These are phyloP conservation scores for Belgica antarctica DNA, from an alignment of 2,888 invertebrate genomes.

Conservation along the genomic window DNA sequence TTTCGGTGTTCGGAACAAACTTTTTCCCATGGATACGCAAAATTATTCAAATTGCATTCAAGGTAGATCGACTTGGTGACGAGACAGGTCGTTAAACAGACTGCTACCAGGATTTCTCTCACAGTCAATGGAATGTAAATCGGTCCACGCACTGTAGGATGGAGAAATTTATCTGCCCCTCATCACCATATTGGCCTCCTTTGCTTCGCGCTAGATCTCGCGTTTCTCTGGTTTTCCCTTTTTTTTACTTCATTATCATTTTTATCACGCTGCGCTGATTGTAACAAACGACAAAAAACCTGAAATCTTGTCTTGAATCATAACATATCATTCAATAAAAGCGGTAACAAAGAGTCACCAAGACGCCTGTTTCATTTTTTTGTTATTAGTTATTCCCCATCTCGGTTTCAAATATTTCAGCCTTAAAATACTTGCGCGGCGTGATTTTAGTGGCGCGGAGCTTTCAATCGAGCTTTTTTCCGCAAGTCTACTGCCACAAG, in stretches of 20 bases:
- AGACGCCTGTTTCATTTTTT: neutral
- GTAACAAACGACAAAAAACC: neutral
- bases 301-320: neutral
- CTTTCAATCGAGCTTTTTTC: slow-evolving; percentile 28
- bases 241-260: slow-evolving; percentile 33
- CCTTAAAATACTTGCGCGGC: too few relatives aligned
- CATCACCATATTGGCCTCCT: slow-evolving; percentile 29
- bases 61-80: neutral
- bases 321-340: too few relatives aligned
- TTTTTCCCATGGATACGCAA: slow-evolving; percentile 30
- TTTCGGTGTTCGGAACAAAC: slow-evolving; percentile 3
- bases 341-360: too few relatives aligned
- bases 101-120: neutral
- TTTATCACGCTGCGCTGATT: slow-evolving; percentile 34
- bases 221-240: slow-evolving; percentile 3
- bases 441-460: too few relatives aligned
- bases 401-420: neutral
- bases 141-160: neutral
- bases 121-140: slow-evolving; percentile 26
- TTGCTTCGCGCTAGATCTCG: slow-evolving; percentile 7
- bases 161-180: slow-evolving; percentile 11
- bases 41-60: slow-evolving; percentile 7
- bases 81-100: neutral
- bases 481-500: slow-evolving; percentile 30
- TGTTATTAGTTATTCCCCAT: neutral